Evolutionary conservation across 2,113 vertebrate species (phyloP).

Genomic region (Scalopus aquaticus): DNA sequence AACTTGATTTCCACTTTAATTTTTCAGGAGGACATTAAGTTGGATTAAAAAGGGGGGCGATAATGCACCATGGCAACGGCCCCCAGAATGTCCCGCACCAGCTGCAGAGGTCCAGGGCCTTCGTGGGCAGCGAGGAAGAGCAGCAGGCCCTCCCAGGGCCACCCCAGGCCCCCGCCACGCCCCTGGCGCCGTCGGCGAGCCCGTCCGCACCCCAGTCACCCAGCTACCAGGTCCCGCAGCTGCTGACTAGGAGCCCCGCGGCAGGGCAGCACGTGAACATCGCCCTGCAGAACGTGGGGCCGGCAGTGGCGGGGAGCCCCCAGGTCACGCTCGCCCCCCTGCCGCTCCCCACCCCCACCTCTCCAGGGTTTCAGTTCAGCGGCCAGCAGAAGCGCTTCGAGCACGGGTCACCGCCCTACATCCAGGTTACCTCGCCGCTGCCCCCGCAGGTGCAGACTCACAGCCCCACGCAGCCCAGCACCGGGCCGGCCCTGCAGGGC

Average conservation of each 20-base stretch:
- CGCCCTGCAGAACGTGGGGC: conserved; percentile 90
- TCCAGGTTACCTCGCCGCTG: conserved; percentile 91
- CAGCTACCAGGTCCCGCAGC: conserved; percentile 89
- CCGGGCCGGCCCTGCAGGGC: conserved; percentile 85
- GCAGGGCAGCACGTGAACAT: conserved; percentile 92
- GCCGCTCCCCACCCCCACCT: conserved; percentile 89
- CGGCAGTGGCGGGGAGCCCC: conserved; percentile 87
- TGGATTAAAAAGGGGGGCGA: conserved; percentile 83
- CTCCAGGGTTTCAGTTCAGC: conserved; percentile 91
- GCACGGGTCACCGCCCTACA: conserved; percentile 88
- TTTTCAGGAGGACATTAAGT: conserved; percentile 71
- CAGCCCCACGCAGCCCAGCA: conserved; percentile 91
- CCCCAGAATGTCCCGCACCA: conserved; percentile 95
- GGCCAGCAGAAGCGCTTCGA: conserved; percentile 90
- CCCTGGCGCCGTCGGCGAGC: conserved; percentile 90
- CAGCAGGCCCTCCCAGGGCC: conserved; percentile 86
- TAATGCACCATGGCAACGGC: conserved; percentile 99
- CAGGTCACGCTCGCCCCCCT: conserved; percentile 91
- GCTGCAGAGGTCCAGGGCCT: conserved; percentile 93
- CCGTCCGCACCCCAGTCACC: conserved; percentile 92
- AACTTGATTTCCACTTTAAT: conserved; percentile 72
- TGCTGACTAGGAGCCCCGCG: conserved; percentile 91
- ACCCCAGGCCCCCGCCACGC: conserved; percentile 93
- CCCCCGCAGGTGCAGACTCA: conserved; percentile 91
- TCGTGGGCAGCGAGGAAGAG: conserved; percentile 93